Evolutionary conservation across 2,797 vertebrate genomes (phyloP).

Genomic region (Parambassis ranga): DNA sequence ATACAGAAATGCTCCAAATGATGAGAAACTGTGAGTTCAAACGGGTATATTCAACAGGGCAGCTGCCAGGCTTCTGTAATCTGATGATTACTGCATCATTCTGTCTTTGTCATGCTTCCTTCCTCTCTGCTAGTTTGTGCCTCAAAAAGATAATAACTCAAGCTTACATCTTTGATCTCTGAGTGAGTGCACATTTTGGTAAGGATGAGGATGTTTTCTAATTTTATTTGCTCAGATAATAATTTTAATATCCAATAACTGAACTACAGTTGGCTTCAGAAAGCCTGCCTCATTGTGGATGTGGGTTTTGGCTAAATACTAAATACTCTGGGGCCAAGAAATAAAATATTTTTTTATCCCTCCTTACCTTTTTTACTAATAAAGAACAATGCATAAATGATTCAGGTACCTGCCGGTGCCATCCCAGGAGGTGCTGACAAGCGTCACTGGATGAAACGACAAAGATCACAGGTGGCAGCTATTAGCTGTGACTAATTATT

Average conservation of each 20-base stretch:
- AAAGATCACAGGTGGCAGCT: neutral
- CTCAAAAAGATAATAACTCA: neutral
- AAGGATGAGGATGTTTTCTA: neutral
- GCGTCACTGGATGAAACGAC: neutral
- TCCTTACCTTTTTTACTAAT: neutral
- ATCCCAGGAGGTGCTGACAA: neutral
- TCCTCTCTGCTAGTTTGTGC: neutral
- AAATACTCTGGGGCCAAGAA: neutral
- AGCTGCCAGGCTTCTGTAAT: conserved; percentile 34
- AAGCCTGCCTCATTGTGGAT: neutral
- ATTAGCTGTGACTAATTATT: neutral
- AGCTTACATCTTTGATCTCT: conserved; percentile 11
- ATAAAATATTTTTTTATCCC: neutral
- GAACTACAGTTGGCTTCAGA: neutral
- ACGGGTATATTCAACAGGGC: conserved; percentile 29
- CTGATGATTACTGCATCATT: conserved; percentile 10
- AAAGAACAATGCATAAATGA: neutral
- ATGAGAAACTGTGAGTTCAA: conserved; percentile 33
- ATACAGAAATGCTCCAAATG: conserved; percentile 19
- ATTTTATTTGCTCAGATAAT: neutral
- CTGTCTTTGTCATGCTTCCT: conserved; percentile 14
- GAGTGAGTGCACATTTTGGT: neutral
- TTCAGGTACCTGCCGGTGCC: neutral
- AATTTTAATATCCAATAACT: neutral
- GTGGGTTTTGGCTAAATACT: neutral